Conservation (phyloP, 2,888 invertebrate genomes). For the Chalcosyrphus nemorum region DNA sequence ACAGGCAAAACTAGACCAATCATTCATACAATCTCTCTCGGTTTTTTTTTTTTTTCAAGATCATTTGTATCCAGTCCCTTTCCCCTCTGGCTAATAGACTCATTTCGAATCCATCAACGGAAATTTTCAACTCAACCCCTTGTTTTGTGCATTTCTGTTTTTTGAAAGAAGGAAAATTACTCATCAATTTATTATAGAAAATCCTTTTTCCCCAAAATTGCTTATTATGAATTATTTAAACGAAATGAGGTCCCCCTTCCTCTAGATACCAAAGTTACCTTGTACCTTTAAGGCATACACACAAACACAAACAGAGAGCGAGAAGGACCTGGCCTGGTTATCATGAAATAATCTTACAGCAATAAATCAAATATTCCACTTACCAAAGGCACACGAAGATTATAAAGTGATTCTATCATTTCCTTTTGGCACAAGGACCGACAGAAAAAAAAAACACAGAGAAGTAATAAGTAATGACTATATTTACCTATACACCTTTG, state of each 20-base stretch:
- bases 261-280: neutral
- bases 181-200: constrained; percentile 50
- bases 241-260: neutral
- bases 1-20: constrained; percentile 2
- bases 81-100: constrained; percentile 9
- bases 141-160: no score
- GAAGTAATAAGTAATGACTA: constrained; percentile 55
- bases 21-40: constrained; percentile 6
- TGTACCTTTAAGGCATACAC: neutral
- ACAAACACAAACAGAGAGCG: no score
- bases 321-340: constrained; percentile 25
- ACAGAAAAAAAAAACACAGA: constrained; percentile 9
- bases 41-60: neutral
- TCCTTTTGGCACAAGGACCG: no score
- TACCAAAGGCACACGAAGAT: constrained; percentile 37
- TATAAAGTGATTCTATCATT: constrained; percentile 59
- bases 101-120: constrained; percentile 7
- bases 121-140: neutral
- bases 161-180: constrained; percentile 30
- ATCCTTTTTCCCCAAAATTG: constrained; percentile 47
- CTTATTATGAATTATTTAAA: constrained; percentile 59
- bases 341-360: constrained; percentile 48
- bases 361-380: constrained; percentile 62
- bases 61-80: constrained; percentile 11
- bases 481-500: constrained; percentile 40